Evolutionary conservation across 2,797 vertebrate genomes (phyloP).

Genomic region (Garrulus glandarius): DNA sequence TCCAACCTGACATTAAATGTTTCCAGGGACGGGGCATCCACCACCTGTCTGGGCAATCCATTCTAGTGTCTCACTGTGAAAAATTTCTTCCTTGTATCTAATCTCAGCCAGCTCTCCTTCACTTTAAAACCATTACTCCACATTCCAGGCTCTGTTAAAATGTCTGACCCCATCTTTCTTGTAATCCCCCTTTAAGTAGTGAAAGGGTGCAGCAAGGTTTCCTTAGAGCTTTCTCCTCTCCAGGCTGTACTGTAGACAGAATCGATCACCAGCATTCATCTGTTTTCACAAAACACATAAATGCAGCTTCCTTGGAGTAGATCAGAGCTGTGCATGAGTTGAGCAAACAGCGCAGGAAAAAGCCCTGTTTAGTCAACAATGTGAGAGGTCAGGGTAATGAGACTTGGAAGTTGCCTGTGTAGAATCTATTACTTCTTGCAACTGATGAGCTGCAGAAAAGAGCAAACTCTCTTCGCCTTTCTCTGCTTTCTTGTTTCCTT

Average conservation of each 20-base stretch:
- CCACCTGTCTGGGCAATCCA: neutral
- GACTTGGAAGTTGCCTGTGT: neutral
- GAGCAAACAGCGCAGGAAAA: neutral
- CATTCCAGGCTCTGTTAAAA: neutral
- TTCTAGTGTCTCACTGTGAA: neutral
- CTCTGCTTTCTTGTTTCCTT: neutral
- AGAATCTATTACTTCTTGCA: neutral
- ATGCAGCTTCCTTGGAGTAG: neutral
- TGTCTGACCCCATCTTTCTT: neutral
- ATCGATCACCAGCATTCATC: neutral
- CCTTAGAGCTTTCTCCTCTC: neutral
- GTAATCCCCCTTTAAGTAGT: neutral
- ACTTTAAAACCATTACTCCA: neutral
- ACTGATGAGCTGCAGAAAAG: rapidly evolving
- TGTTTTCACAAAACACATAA: neutral
- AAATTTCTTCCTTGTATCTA: neutral
- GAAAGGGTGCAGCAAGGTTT: neutral
- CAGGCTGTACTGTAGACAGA: neutral
- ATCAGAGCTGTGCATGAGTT: neutral
- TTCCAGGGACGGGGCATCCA: neutral
- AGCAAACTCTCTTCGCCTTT: neutral
- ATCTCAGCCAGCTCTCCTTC: neutral
- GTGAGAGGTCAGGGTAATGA: neutral
- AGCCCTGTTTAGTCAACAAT: rapidly evolving
- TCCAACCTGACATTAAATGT: neutral